Percentiles rank a stretch among this genome's conserved stretches.
Conservation (phyloP, 2,888 invertebrate species). For the Mesorhabditis sp. region DNA sequence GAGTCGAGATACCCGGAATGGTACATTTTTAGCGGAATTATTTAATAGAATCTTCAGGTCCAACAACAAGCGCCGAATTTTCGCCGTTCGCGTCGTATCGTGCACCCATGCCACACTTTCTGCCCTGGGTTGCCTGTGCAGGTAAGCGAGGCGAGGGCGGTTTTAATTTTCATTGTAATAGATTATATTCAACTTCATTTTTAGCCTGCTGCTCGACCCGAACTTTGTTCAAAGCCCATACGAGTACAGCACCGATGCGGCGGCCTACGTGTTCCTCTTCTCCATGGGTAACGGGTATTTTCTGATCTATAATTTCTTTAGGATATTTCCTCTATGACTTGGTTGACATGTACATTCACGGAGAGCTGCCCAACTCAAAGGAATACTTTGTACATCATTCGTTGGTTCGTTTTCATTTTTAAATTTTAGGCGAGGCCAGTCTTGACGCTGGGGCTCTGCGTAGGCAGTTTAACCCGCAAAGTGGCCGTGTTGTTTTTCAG, state of each 20-base stretch:
- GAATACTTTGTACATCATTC: constrained; percentile 44
- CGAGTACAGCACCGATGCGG: constrained; percentile 31
- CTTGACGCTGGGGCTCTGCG: neutral
- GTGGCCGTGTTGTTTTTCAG: neutral
- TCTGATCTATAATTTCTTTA: constrained; percentile 7
- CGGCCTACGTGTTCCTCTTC: constrained; percentile 41
- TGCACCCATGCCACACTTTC: constrained; percentile 40
- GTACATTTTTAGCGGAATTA: constrained; percentile 22
- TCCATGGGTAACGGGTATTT: constrained; percentile 29
- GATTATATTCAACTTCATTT: constrained; percentile 9
- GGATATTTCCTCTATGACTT: constrained; percentile 42
- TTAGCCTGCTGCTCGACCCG: constrained; percentile 31
- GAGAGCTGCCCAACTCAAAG: constrained; percentile 35
- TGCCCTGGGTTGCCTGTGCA: constrained; percentile 33
- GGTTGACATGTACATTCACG: constrained; percentile 40
- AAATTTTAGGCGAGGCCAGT: neutral
- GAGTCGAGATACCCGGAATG: constrained; percentile 25
- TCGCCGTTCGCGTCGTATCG: constrained; percentile 42
- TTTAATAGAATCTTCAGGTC: neutral
- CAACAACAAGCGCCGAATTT: constrained; percentile 21
- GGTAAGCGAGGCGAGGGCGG: constrained; percentile 12
- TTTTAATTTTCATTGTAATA: constrained; percentile 8
- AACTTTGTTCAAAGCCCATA: constrained; percentile 39
- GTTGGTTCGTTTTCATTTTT: constrained; percentile 16
- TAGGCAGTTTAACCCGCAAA: too few species aligned